Evolutionary conservation across 2,113 vertebrate genomes (phyloP).

Genomic region (Heterotis niloticus): DNA sequence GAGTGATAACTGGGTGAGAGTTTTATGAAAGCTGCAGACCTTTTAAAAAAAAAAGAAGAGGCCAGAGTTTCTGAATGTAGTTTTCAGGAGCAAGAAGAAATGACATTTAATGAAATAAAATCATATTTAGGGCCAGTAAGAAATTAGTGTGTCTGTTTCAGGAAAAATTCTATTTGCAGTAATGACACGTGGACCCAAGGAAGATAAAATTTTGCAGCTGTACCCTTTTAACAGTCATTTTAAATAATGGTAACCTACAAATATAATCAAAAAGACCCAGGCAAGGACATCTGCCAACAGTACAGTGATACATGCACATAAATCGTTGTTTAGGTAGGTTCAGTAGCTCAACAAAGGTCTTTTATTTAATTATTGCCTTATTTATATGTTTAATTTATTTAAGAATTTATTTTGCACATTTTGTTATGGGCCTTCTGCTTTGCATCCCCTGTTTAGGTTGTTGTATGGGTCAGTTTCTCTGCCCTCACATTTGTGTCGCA

Average conservation of each 20-base stretch:
- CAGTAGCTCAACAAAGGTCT: too few relatives aligned
- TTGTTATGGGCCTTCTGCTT: too few relatives aligned
- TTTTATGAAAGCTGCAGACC: neutral
- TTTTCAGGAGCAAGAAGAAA: constrained; percentile 3
- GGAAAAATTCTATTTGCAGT: neutral
- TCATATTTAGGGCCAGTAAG: neutral
- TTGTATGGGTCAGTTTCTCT: too few relatives aligned
- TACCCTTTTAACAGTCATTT: neutral
- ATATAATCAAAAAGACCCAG: constrained; percentile 6
- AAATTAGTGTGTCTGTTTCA: constrained; percentile 18
- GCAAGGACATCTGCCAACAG: neutral
- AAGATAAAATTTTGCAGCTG: neutral
- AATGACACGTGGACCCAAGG: constrained; percentile 10
- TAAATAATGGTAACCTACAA: neutral
- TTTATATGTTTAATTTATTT: too few relatives aligned
- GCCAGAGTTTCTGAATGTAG: neutral
- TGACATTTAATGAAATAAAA: constrained; percentile 3
- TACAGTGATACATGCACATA: neutral
- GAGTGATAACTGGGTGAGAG: too few relatives aligned
- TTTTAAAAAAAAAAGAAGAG: neutral
- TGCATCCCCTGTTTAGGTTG: too few relatives aligned
- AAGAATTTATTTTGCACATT: too few relatives aligned
- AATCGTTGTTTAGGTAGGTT: too few relatives aligned
- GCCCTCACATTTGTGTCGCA: too few relatives aligned
- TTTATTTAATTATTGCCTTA: too few relatives aligned